Evolutionary conservation across 2,888 invertebrate genomes (phyloP), one percentile per base, ranked within the genome.

Genomic region (Trissoscelio sp.): DNA sequence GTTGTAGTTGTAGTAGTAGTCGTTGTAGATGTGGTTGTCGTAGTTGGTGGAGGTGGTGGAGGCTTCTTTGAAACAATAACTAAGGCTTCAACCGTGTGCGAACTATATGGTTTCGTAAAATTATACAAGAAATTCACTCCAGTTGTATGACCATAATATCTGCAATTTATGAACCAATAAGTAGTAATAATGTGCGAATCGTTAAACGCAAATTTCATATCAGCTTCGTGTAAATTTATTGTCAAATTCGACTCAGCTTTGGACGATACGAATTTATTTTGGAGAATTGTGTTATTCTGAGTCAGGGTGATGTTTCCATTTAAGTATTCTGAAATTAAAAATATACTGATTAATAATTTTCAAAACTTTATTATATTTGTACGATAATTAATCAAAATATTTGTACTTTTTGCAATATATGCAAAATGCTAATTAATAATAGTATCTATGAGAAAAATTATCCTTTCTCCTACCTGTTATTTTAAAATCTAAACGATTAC

Each of bases 121-220:
- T 94, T 95, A 85, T 94, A 94, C 60, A 92, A 91, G 81, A 95
- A 94, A 7, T 92, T n/a, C n/a, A n/a, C n/a, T n/a, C n/a, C n/a
- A n/a, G n/a, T n/a, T n/a, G 95, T 94, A 81, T 93, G 92, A 37
- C 95, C 96, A 62, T 94, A 92, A 86, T 94, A 95, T 62, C 92
- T 91, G 87, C 97, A 97, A 90, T 97, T 95, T 79, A 96, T 93
- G 87, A 96, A 96, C 97, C 97, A 97, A 89, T 94, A 95, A 0
- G 95, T 95, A 22, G 93, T 90, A 11, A 95, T 92, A 6, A 89
- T 92, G 3, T 93, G 93, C 1, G 94, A 93, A 69, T 92, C 91
- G 22, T 88, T 89, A 14, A 88, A 88, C 18, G 96, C 89, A 89
- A 93, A 96, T 60, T 93, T 90, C 34, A 92, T 86, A 89, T 97